Evolutionary conservation across 1,140 invertebrate genomes (phyloP).

Genomic region (Drosophila sproati): DNA sequence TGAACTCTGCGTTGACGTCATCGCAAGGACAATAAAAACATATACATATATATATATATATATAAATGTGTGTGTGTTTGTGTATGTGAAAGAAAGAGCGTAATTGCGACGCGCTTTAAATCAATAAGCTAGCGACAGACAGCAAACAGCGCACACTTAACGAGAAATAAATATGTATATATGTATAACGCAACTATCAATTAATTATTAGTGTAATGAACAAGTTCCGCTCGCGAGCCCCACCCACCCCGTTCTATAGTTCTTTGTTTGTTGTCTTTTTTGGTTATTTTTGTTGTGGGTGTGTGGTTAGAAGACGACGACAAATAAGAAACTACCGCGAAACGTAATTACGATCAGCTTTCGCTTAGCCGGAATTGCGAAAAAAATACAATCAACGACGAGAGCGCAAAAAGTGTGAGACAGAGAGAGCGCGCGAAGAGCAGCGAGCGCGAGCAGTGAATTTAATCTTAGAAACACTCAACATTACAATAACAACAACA

Average conservation of each 20-base stretch:
- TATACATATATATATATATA: not conserved
- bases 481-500: not conserved
- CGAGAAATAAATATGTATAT: not conserved
- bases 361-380: constrained; percentile 34
- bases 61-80: not conserved
- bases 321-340: constrained; percentile 36
- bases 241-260: constrained; percentile 36
- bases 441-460: constrained; percentile 12
- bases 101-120: constrained; percentile 57
- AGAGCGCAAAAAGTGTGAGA: constrained; percentile 38
- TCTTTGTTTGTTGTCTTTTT: not conserved
- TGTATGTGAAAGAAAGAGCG: not conserved
- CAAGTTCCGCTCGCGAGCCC: constrained; percentile 41
- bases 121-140: constrained; percentile 41
- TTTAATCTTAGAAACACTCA: not conserved
- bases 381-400: constrained; percentile 7
- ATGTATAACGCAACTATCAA: constrained; percentile 54
- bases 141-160: constrained; percentile 16
- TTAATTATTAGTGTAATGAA: constrained; percentile 60
- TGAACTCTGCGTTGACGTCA: constrained; percentile 59
- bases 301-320: constrained; percentile 16
- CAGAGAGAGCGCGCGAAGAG: not conserved
- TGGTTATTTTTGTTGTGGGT: constrained; percentile 44
- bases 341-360: constrained; percentile 58
- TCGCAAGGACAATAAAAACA: constrained; percentile 38